A percentile compares a stretch with the other conserved stretches of the same genome.
Evolutionary conservation across 2,113 vertebrate genomes (phyloP).

Genomic region (Amphiprion ocellaris): DNA sequence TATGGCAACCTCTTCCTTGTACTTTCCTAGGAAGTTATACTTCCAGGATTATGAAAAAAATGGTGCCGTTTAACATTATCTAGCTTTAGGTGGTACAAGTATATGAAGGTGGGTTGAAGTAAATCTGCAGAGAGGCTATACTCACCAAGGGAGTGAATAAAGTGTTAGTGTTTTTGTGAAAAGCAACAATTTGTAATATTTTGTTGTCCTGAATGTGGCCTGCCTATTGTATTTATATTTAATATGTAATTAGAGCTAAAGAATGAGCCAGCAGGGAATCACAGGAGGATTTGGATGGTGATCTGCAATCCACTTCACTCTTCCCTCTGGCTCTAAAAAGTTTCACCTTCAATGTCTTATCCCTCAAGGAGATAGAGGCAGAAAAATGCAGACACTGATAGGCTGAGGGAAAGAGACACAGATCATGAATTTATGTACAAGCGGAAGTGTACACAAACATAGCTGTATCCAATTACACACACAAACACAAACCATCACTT

Average conservation of each 20-base stretch:
- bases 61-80: too few relatives aligned
- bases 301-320: slow-evolving; percentile 48
- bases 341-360: slow-evolving; percentile 63
- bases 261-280: slow-evolving; percentile 63
- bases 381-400: slow-evolving; percentile 47
- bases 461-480: slow-evolving; percentile 49
- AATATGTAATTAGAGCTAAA: slow-evolving; percentile 66
- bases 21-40: background rate
- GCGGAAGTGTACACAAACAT: slow-evolving; percentile 54
- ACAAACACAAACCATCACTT: slow-evolving; percentile 8
- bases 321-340: slow-evolving; percentile 46
- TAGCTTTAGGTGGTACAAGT: background rate
- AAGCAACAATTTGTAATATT: slow-evolving; percentile 41
- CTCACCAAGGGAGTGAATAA: slow-evolving; percentile 25
- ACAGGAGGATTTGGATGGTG: slow-evolving; percentile 58
- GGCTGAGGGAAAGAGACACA: slow-evolving; percentile 21
- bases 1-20: too few relatives aligned
- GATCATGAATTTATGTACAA: slow-evolving; percentile 40
- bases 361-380: slow-evolving; percentile 53
- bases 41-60: too few relatives aligned
- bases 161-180: slow-evolving; percentile 20
- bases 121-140: slow-evolving; percentile 12
- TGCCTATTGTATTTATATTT: slow-evolving; percentile 49
- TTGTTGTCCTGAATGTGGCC: slow-evolving; percentile 25
- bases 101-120: background rate